A percentile compares a stretch with the other conserved stretches of the same genome.
Evolutionary conservation across 2,797 vertebrate genomes (phyloP).

Genomic region (Aulostomus chinensis): DNA sequence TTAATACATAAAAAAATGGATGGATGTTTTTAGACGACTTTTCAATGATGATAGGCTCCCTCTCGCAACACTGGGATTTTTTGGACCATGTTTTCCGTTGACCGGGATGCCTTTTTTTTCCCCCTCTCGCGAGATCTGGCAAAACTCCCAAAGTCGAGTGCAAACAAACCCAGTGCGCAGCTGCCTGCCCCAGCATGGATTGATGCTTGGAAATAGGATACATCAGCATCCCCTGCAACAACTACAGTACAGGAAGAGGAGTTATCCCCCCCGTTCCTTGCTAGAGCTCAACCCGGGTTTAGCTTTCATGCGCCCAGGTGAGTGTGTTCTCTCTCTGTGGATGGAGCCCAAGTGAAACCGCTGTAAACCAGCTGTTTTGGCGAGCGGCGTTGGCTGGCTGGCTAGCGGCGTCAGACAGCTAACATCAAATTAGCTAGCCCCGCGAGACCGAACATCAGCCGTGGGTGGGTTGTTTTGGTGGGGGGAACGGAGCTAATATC

Average conservation of each 20-base stretch:
- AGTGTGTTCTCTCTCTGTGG: slow-evolving; percentile 6
- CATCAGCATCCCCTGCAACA: slow-evolving; percentile 37
- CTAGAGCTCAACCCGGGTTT: neutral
- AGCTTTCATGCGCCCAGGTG: slow-evolving; percentile 15
- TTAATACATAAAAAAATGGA: no score
- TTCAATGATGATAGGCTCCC: no score
- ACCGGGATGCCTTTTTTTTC: no score
- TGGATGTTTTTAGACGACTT: no score
- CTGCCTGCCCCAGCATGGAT: slow-evolving; percentile 58
- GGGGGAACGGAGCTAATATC: neutral
- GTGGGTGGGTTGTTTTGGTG: neutral
- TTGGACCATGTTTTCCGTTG: no score
- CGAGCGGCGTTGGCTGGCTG: slow-evolving; percentile 51
- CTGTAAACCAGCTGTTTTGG: slow-evolving; percentile 63
- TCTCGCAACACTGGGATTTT: no score
- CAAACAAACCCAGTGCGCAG: slow-evolving; percentile 61
- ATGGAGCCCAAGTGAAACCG: neutral
- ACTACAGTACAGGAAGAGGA: slow-evolving; percentile 10
- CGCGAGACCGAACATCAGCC: neutral
- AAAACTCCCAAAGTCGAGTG: slow-evolving; percentile 5
- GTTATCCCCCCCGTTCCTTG: neutral
- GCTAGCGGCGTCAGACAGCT: slow-evolving; percentile 52
- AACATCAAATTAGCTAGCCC: slow-evolving; percentile 48
- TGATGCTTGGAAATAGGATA: slow-evolving; percentile 40
- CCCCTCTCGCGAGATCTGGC: no score